Evolutionary conservation across 2,888 invertebrate species (phyloP).

Genomic region (Athrips mouffetella): DNA sequence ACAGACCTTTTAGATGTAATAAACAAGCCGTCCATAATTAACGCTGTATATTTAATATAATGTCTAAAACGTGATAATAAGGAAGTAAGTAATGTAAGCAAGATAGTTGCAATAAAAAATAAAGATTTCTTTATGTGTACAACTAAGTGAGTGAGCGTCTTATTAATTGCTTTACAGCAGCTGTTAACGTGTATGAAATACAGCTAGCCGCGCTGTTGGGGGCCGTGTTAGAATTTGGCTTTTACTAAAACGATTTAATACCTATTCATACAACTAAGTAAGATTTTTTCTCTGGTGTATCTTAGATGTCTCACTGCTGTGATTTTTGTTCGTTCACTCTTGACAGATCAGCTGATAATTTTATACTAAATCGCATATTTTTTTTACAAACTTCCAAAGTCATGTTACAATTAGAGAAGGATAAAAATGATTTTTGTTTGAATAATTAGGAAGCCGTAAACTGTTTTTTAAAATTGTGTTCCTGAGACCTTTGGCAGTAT

Average conservation of each 20-base stretch:
- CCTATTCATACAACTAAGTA: background rate
- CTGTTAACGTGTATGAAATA: conserved; percentile 53
- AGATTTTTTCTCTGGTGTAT: too few species aligned
- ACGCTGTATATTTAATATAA: conserved; percentile 70
- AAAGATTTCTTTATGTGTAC: conserved; percentile 69
- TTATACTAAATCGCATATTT: too few species aligned
- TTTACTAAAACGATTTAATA: conserved; percentile 19
- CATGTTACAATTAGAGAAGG: too few species aligned
- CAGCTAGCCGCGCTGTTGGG: conserved; percentile 46
- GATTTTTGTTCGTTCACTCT: too few species aligned
- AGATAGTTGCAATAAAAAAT: conserved; percentile 64
- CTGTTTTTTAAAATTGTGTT: too few species aligned
- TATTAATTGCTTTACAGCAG: conserved; percentile 61
- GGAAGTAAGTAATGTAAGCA: conserved; percentile 72
- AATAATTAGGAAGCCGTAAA: too few species aligned
- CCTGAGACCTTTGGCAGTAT: too few species aligned
- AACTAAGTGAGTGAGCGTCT: conserved; percentile 61
- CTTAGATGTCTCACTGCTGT: too few species aligned
- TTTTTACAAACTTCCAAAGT: too few species aligned
- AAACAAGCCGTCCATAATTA: conserved; percentile 69
- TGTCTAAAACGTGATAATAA: conserved; percentile 70
- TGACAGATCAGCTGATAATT: too few species aligned
- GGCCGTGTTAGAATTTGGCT: conserved; percentile 39
- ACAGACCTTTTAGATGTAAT: conserved; percentile 58
- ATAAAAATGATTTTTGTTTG: too few species aligned